Evolutionary conservation across 2,113 vertebrate species (phyloP).

Genomic region (Callaeas wilsoni): DNA sequence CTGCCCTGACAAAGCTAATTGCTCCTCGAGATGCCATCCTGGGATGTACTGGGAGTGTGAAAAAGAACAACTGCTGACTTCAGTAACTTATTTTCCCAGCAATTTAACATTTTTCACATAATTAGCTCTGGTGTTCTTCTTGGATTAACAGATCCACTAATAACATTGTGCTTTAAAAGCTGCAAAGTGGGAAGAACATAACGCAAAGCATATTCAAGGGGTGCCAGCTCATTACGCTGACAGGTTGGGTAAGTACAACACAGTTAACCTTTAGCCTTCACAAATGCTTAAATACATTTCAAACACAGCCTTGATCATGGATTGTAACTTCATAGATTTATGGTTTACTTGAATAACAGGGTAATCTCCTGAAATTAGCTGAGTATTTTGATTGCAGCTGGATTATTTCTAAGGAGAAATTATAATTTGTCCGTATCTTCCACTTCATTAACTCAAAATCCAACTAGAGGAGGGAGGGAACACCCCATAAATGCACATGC

Average conservation of each 20-base stretch:
- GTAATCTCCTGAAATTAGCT: background rate
- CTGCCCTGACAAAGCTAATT: slow-evolving; percentile 67
- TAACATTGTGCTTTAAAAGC: slow-evolving; percentile 43
- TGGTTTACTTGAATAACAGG: background rate
- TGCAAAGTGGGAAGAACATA: background rate
- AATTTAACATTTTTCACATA: slow-evolving; percentile 66
- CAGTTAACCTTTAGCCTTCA: slow-evolving; percentile 16
- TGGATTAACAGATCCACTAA: slow-evolving; percentile 60
- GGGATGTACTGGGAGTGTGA: slow-evolving; percentile 32
- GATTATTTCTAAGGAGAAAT: background rate
- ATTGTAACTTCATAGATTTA: background rate
- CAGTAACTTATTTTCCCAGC: slow-evolving; percentile 43
- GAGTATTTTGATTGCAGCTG: background rate
- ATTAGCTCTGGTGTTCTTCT: slow-evolving; percentile 55
- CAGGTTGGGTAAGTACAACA: slow-evolving; percentile 11
- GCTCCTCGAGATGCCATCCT: slow-evolving; percentile 53
- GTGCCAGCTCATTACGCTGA: background rate
- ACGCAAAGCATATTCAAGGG: background rate
- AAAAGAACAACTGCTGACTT: slow-evolving; percentile 69
- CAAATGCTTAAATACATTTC: slow-evolving; percentile 17
- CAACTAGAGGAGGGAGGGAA: background rate
- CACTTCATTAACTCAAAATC: background rate
- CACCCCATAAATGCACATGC: background rate
- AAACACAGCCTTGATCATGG: background rate
- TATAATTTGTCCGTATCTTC: background rate